phyloP scores from a whole-genome alignment of 1,140 invertebrate species.

The Polypedilum pembai region DNA sequence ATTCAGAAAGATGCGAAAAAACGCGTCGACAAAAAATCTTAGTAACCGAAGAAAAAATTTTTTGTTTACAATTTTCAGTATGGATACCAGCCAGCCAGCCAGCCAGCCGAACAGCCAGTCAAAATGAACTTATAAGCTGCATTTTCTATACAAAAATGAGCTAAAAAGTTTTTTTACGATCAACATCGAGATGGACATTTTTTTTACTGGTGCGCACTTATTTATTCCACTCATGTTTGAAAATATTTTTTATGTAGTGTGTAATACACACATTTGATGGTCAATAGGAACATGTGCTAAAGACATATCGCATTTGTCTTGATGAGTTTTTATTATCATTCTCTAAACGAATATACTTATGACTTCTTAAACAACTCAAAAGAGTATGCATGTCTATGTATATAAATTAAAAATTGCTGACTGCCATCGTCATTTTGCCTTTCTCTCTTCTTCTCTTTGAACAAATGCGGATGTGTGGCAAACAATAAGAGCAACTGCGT shows the following conservation, averaged over 20 bases:
- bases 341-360: not conserved
- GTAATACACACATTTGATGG: not conserved
- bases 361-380: not conserved
- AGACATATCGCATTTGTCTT: not conserved
- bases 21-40: too few species aligned
- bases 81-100: too few species aligned
- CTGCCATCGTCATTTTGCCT: not conserved
- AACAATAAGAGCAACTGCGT: not conserved
- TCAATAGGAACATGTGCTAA: not conserved
- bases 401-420: constrained; percentile 19
- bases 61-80: too few species aligned
- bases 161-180: not conserved
- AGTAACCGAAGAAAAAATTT: too few species aligned
- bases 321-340: not conserved
- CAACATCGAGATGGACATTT: not conserved
- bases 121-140: too few species aligned
- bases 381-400: not conserved
- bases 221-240: not conserved
- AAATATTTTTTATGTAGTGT: not conserved
- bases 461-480: not conserved
- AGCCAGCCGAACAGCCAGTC: too few species aligned
- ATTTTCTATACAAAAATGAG: too few species aligned
- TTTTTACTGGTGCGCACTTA: not conserved
- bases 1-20: too few species aligned
- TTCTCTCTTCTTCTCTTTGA: not conserved